Base-by-base conservation (phyloP, 2,113 vertebrate genomes). In the Scalopus aquaticus region DNA sequence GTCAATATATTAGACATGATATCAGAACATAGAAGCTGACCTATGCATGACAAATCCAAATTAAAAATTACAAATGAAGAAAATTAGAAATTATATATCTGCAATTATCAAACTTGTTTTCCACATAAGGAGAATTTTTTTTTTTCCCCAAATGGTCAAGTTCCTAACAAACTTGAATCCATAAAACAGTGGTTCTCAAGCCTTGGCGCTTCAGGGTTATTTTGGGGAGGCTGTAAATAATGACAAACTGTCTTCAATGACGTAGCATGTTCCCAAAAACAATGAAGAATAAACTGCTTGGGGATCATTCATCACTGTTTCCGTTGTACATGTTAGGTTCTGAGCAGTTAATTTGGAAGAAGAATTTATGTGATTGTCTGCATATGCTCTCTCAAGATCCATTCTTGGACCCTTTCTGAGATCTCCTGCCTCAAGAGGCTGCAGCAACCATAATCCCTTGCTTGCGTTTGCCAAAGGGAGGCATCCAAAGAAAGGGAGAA, bases 51-150 rank as follows among this genome's bases (percentile, higher is more conserved):
- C 10, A 44, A 24, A 69, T 26, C 35, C 58, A 93, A 74, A 86
- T 95, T 44, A 54, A 54, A 72, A 84, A 84, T 65, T 70, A 49
- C 6, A 69, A 67, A 82, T 69, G 20, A 79, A 79, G 39, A 65
- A 93, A 84, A 69, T 62, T 15, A 89, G 15, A 88, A 76, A 49
- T 74, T 19, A 69, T 12, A 95, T 60, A 74, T 44, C 67, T 90
- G 32, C 42, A 81, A 44, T 62, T 80, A 76, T 81, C 67, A 74
- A 51, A 32, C 46, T 35, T 80, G n/a, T 42, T 86, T 74, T 74
- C 58, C 65, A 86, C 5, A 0, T 69, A 49, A 86, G 39, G 39
- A 79, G 32, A 84, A 58, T 10, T 64, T 37, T 22, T 46, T 78
- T 76, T 46, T 58, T 12, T 17, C 44, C 64, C 64, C 49, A 84